These are phyloP conservation scores for Poecilia wingei DNA, from an alignment of 2,797 vertebrate species.

Conservation along the genomic window DNA sequence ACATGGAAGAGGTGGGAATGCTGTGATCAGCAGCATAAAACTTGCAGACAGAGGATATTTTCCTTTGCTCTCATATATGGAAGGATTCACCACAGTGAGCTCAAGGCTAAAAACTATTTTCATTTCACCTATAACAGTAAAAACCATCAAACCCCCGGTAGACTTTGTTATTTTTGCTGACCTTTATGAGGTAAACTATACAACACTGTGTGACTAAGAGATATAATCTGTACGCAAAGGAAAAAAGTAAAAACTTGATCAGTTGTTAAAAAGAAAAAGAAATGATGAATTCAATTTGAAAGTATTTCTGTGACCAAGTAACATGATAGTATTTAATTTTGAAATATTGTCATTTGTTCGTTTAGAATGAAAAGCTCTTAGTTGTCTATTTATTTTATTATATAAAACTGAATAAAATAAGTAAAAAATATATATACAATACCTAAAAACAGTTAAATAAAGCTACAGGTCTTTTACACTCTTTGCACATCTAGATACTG, in stretches of 20 bases:
- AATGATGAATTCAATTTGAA: too few relatives aligned
- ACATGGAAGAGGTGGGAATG: neutral
- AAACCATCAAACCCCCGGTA: neutral
- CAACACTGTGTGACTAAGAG: neutral
- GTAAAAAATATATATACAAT: neutral
- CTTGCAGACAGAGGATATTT: neutral
- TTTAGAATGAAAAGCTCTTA: too few relatives aligned
- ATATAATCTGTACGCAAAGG: neutral
- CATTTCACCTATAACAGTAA: neutral
- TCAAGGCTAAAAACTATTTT: neutral
- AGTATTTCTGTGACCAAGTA: too few relatives aligned
- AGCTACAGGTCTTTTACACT: neutral
- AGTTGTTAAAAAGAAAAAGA: too few relatives aligned
- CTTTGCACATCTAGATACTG: neutral
- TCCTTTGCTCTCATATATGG: neutral
- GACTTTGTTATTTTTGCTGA: neutral
- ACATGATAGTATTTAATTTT: too few relatives aligned
- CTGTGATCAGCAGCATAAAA: neutral
- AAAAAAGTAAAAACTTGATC: neutral
- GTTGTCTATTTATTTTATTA: too few relatives aligned
- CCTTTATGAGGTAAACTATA: neutral
- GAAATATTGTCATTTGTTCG: too few relatives aligned
- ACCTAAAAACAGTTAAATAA: neutral
- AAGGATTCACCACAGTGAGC: neutral
- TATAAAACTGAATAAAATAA: too few relatives aligned